A percentile compares a stretch with the other conserved stretches of the same genome.
Evolutionary conservation across 2,113 vertebrate species (phyloP).

Genomic region (Chamaetylas fuelleborni): DNA sequence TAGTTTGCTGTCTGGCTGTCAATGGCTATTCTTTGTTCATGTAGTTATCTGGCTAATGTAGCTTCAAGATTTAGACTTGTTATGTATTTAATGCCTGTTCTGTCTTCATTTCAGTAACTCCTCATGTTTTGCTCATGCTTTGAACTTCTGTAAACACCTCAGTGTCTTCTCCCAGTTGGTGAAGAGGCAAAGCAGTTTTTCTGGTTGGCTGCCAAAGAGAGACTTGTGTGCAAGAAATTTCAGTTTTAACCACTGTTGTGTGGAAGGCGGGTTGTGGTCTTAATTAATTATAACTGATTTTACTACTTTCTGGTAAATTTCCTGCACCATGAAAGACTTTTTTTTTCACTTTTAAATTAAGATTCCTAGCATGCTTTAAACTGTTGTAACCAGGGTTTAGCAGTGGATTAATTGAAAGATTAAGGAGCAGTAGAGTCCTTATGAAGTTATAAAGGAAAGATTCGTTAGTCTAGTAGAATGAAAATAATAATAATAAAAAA

Average conservation of each 20-base stretch:
- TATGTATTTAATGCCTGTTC: background rate
- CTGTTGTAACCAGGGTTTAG: background rate
- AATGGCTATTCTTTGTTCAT: background rate
- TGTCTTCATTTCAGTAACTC: background rate
- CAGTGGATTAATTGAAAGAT: slow-evolving; percentile 41
- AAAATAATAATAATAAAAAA: background rate
- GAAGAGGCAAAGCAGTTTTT: slow-evolving; percentile 6
- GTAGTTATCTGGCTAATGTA: slow-evolving; percentile 25
- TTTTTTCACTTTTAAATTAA: slow-evolving; percentile 45
- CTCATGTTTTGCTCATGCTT: background rate
- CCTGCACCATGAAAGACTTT: background rate
- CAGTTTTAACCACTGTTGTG: background rate
- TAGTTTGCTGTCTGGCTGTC: background rate
- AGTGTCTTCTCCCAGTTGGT: background rate
- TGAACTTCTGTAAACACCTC: slow-evolving; percentile 38
- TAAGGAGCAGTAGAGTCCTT: background rate
- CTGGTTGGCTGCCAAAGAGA: background rate
- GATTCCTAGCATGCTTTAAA: slow-evolving; percentile 50
- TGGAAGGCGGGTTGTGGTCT: background rate
- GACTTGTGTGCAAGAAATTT: background rate
- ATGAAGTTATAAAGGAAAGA: slow-evolving; percentile 3
- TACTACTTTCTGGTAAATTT: slow-evolving; percentile 16
- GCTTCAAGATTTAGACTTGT: slow-evolving; percentile 11
- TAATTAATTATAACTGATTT: background rate
- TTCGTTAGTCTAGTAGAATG: background rate